Evolutionary conservation across 2,113 vertebrate genomes (phyloP), one percentile per base, ranked within the genome.

Genomic region (Zingel zingel): DNA sequence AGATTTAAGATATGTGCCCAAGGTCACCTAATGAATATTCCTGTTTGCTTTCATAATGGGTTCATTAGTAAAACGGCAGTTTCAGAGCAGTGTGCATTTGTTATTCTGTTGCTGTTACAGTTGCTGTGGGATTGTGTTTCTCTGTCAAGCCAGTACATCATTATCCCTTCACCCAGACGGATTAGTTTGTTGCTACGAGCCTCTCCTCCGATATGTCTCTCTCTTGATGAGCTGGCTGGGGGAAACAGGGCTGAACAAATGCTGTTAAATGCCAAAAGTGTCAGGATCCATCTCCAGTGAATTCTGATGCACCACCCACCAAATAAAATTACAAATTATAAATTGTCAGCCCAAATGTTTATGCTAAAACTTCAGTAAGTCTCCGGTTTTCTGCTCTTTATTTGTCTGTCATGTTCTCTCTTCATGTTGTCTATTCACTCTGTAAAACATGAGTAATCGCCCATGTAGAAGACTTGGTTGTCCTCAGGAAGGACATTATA

Each of bases 141-240:
- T 86, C 79, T 88, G 81, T 91, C 78, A 86, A 69, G 66, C 79
- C 75, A 84, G 81, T 79, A 68, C 74, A 83, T 91, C 85, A 91
- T 93, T 92, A 91, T 92, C 88, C 86, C 73, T 77, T 92, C 86
- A 83, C 82, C 78, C 87, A 79, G 89, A 84, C n/a, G 71, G 89
- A 93, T 93, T 89, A 92, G 79, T 61, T 85, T 79, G 81, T 84
- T 84, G 83, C 79, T 45, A 63, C 36, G 72, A 68, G 82, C 71
- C 72, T 87, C 79, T 88, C 58, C 78, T 73, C 71, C 21, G n/a
- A 77, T 88, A 76, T 72, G 58, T 83, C 72, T 89, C 36, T 70
- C 75, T 79, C 48, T 74, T 85, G 88, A 90, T 91, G 87, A 91
- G 87, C 77, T 71, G 73, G 50, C 74, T 21, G 62, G 62, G 57